Percentiles rank a stretch among this genome's conserved stretches.
Conservation (phyloP, 1,140 invertebrate genomes). For the Brachionus plicatilis region DNA sequence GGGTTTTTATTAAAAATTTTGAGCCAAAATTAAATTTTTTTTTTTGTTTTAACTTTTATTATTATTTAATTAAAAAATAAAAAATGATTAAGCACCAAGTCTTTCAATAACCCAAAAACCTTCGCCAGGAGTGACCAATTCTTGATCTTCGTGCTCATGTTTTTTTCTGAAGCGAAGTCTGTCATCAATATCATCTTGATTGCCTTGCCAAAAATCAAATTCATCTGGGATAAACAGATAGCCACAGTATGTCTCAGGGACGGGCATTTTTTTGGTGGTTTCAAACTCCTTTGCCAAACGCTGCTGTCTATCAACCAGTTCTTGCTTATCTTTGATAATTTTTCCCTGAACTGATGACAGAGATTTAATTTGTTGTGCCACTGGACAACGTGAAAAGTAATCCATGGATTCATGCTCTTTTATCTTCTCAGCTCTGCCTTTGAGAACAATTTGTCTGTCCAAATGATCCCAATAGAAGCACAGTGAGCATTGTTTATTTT, state of each 20-base stretch:
- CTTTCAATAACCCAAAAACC: slow-evolving; percentile 19
- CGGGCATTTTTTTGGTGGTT: background rate
- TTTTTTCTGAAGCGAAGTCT: background rate
- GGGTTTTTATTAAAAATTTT: background rate
- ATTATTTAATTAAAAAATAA: no score
- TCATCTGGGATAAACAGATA: slow-evolving; percentile 11
- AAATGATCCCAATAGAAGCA: slow-evolving; percentile 38
- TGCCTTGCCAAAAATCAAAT: slow-evolving; percentile 38
- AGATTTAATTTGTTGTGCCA: background rate
- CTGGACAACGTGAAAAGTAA: background rate
- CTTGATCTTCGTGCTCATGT: background rate
- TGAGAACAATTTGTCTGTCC: background rate
- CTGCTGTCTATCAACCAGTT: background rate
- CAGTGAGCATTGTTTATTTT: background rate
- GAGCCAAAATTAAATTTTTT: background rate
- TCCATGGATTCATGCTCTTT: background rate
- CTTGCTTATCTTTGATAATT: slow-evolving; percentile 27
- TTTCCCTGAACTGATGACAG: slow-evolving; percentile 5
- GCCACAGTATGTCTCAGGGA: background rate
- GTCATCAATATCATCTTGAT: slow-evolving; percentile 9
- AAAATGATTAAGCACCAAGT: slow-evolving; percentile 8
- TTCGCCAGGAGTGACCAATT: background rate
- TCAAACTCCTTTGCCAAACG: background rate
- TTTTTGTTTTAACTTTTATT: no score
- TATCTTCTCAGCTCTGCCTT: background rate